Percentiles rank a stretch among this genome's conserved stretches.
These are phyloP conservation scores for Trichonephila clavata DNA, from an alignment of 1,140 invertebrate species.

Conservation along the genomic window DNA sequence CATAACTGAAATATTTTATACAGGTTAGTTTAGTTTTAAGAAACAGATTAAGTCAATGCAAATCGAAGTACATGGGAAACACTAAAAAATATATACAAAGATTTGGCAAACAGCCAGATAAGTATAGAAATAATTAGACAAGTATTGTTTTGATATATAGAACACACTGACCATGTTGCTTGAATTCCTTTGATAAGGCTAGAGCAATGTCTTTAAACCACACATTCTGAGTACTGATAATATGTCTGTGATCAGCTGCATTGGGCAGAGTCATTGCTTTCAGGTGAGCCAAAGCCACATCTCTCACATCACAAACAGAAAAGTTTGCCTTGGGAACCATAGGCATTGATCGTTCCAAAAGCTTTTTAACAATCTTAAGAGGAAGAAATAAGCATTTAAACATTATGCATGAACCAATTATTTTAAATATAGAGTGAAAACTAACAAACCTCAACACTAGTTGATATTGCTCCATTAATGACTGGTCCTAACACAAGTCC, in stretches of 20 bases:
- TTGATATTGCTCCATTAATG: slow-evolving; percentile 81
- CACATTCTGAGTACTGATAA: slow-evolving; percentile 80
- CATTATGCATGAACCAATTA: neutral
- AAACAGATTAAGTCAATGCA: too few relatives aligned
- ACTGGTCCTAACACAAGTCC: slow-evolving; percentile 83
- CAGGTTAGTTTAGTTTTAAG: too few relatives aligned
- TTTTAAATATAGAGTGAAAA: neutral
- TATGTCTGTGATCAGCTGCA: slow-evolving; percentile 82
- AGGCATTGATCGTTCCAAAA: slow-evolving; percentile 80
- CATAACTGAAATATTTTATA: too few relatives aligned
- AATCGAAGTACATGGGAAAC: too few relatives aligned
- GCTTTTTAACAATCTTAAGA: slow-evolving; percentile 69
- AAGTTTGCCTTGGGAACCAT: slow-evolving; percentile 82
- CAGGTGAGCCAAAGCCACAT: slow-evolving; percentile 84
- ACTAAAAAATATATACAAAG: too few relatives aligned
- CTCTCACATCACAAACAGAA: slow-evolving; percentile 83
- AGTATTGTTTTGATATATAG: neutral
- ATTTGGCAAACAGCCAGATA: too few relatives aligned
- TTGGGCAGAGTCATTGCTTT: slow-evolving; percentile 83
- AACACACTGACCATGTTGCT: slow-evolving; percentile 63
- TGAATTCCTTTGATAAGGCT: slow-evolving; percentile 81
- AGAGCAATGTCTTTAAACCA: slow-evolving; percentile 83
- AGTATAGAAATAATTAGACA: too few relatives aligned
- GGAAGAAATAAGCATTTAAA: neutral
- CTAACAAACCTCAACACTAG: slow-evolving; percentile 80